Base-by-base conservation (phyloP, 1,140 invertebrate species). In the Paraescarpia echinospica region DNA sequence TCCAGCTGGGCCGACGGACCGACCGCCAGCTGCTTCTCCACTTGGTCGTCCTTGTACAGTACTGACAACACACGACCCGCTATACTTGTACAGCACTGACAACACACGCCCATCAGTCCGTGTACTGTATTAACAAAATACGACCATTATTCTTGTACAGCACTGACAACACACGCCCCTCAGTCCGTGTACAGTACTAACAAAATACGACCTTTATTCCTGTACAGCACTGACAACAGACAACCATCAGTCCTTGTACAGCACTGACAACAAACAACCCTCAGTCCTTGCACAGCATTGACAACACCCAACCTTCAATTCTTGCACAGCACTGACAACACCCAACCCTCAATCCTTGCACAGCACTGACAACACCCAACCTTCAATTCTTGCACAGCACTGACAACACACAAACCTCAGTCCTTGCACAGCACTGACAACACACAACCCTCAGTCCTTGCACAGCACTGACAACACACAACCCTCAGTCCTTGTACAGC, bases 11-110 rank as follows among this genome's bases (percentile, higher is more conserved):
- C 91, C 22, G 93, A 89, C 6, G 22, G 27, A 22, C 88, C 77
- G 92, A 93, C 93, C 2, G 91, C 93, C 41, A 94, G 92, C 91
- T 94, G 93, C 33, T 91, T 93, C 18, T 92, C 89, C 89, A 93
- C 91, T 0, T 35, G 88, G 91, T 93, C 91, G 6, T 91, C 92
- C 35, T 93, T 93, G 91, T 92, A 92, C 89, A 33, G 92, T 33
- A 92, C 94, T 94, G 93, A 34, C 93, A 93, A 48, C 27, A 27
- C 59, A 77, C 59, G 2, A 18, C 59, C 22, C 27, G 8, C 18
- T 4, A 27, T 18, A 12, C 59, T 31, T 77, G 59, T 77, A 27
- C 59, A 77, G 59, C 59, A 12, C 59, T 77, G 59, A 77, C 59
- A 31, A 77, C 59, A 77, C 22, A 1, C 41, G 59, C 8, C 14